Percentiles rank a stretch among this genome's conserved stretches.
These are phyloP conservation scores for Entomobrya multifasciata DNA, from an alignment of 2,888 invertebrate species.

Conservation along the genomic window DNA sequence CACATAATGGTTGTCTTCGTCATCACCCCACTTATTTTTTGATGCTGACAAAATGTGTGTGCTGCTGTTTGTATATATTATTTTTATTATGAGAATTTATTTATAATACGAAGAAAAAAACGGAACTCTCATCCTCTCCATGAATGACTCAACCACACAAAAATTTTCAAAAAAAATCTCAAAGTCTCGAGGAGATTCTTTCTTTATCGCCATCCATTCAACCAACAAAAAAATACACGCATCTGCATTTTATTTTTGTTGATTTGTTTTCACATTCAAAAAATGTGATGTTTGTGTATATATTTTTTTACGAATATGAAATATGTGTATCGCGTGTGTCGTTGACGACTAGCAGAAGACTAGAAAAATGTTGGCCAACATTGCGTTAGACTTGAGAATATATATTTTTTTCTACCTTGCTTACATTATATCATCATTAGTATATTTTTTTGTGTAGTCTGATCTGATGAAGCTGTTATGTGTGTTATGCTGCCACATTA, in stretches of 20 bases:
- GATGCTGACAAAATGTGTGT: background rate
- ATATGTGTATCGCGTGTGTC: constrained; percentile 50
- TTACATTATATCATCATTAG: background rate
- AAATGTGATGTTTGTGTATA: constrained; percentile 39
- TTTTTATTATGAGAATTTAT: too few relatives aligned
- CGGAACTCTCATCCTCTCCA: constrained; percentile 8
- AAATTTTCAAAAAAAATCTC: background rate
- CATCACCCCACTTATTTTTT: too few relatives aligned
- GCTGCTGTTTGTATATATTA: background rate
- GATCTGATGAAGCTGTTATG: background rate
- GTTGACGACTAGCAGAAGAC: background rate
- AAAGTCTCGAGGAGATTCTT: background rate
- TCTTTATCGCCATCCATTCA: constrained; percentile 14
- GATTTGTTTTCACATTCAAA: constrained; percentile 59
- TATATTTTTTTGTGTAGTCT: background rate
- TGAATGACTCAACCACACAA: background rate
- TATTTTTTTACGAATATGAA: constrained; percentile 25
- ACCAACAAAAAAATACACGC: constrained; percentile 22
- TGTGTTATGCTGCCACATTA: background rate
- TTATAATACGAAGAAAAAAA: constrained; percentile 26
- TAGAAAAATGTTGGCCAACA: background rate
- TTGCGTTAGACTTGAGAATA: too few relatives aligned
- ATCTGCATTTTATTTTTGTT: constrained; percentile 69
- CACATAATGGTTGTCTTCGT: too few relatives aligned
- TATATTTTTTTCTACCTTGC: background rate